Base-by-base conservation (phyloP, 2,113 vertebrate genomes). In the Xyliphius kryptos region DNA sequence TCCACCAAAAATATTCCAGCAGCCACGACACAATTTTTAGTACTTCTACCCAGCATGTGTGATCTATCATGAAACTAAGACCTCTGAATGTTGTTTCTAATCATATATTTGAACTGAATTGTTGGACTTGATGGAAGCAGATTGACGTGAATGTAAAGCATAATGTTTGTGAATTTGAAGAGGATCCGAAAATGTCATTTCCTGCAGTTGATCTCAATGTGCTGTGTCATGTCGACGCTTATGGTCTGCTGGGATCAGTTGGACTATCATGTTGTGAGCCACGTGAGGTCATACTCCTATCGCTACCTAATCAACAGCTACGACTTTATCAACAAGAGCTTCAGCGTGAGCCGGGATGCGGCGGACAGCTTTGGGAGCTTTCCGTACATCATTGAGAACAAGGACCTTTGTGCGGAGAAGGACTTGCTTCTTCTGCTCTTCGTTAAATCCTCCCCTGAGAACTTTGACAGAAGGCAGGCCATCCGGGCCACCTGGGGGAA, bases 401-500 rank as follows among this genome's bases (percentile, higher is more conserved):
- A 76, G 53, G 65, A 82, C 9, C 91, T 91, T 69, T 98, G 94
- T 67, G 67, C 67, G n/a, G 65, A 68, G 4, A 77, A 90, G 47
- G 81, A 92, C 0, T 74, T 97, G 17, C 86, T 98, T 9, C 87
- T 98, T 8, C 75, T 98, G 2, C 64, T 97, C 55, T 92, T 97
- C 62, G 87, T 97, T 26, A 97, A 98, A 74, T 89, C 88, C 0
- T 85, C 93, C 1, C 93, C 95, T 0, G 84, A 89, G 66, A 96
- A 95, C 76, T 72, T 75, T 0, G 37, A 81, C 12, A 84, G 83
- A 9, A 89, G 94, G 1, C 83, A 85, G 55, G 83, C 84, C 1
- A 95, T 97, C 63, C 83, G 95, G 61, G 83, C 81, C 1, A 96
- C 95, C 0, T 97, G 95, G 95, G 95, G 93, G 14, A 94, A 92